Conservation (phyloP, 1,140 invertebrate species). For the Acyrthosiphon pisum region DNA sequence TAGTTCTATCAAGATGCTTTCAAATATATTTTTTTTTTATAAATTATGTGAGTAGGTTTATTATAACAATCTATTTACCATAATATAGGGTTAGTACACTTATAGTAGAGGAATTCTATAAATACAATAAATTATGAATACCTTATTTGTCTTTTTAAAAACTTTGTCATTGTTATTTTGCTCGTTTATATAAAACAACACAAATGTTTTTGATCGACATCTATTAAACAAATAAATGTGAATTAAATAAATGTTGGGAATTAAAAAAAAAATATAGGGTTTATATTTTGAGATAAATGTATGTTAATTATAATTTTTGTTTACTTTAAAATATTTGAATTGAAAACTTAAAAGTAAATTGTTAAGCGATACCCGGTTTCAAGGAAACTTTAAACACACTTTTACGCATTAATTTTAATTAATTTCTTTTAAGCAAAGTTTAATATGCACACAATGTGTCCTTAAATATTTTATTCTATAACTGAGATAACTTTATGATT, state of each 20-base stretch:
- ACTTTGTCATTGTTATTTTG: background rate
- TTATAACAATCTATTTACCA: background rate
- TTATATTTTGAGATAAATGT: background rate
- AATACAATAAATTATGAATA: background rate
- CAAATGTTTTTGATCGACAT: background rate
- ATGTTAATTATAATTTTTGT: slow-evolving; percentile 19
- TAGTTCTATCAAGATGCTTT: background rate
- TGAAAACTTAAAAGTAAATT: slow-evolving; percentile 12
- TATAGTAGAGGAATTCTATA: background rate
- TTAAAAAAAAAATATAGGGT: background rate
- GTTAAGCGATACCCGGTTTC: background rate
- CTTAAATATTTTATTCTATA: slow-evolving; percentile 15
- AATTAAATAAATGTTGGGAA: background rate
- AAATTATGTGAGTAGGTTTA: too few species aligned
- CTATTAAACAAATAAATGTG: background rate
- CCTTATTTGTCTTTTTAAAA: background rate
- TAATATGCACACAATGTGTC: slow-evolving; percentile 10
- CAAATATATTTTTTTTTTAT: background rate
- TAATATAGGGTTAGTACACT: background rate
- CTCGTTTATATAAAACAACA: background rate
- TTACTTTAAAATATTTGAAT: slow-evolving; percentile 19
- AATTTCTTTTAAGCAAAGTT: slow-evolving; percentile 11
- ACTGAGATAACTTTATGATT: slow-evolving; percentile 3
- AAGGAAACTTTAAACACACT: slow-evolving; percentile 8
- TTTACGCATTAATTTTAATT: slow-evolving; percentile 12